Evolutionary conservation across 1,140 invertebrate genomes (phyloP).

Genomic region (Holotrichia oblita): DNA sequence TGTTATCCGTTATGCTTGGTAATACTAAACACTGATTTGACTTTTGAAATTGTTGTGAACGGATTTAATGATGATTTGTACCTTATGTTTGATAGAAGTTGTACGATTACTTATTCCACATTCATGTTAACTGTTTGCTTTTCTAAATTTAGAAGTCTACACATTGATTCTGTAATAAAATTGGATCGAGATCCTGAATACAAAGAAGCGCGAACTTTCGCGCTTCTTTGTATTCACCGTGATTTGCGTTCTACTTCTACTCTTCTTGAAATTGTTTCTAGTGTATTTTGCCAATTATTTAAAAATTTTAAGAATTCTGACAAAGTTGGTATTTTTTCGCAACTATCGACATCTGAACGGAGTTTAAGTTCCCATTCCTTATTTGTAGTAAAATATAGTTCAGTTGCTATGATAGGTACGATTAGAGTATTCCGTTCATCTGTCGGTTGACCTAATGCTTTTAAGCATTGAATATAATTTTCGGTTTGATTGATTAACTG

Average conservation of each 20-base stretch:
- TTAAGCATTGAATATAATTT: constrained; percentile 44
- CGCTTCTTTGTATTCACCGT: too few relatives aligned
- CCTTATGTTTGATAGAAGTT: too few relatives aligned
- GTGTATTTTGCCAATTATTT: not conserved
- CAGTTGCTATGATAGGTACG: constrained; percentile 44
- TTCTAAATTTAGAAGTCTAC: too few relatives aligned
- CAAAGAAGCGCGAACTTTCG: too few relatives aligned
- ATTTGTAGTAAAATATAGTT: constrained; percentile 43
- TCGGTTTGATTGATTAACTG: constrained; percentile 42
- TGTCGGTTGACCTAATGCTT: constrained; percentile 44
- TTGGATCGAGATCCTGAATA: too few relatives aligned
- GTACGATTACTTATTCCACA: too few relatives aligned
- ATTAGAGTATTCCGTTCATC: constrained; percentile 47
- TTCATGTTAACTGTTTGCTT: too few relatives aligned
- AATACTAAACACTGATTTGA: too few relatives aligned
- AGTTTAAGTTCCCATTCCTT: constrained; percentile 47
- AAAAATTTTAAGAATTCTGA: not conserved
- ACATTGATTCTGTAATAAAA: too few relatives aligned
- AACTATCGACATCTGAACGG: constrained; percentile 13
- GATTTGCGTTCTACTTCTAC: not conserved
- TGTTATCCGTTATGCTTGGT: too few relatives aligned
- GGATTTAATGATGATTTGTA: too few relatives aligned
- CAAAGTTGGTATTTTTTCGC: not conserved
- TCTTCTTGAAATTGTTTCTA: not conserved
- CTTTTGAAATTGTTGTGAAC: too few relatives aligned